Conservation (phyloP, 30 jellyfish, hydroid and myxozoan genomes). For the Cassiopea xamachana region DNA sequence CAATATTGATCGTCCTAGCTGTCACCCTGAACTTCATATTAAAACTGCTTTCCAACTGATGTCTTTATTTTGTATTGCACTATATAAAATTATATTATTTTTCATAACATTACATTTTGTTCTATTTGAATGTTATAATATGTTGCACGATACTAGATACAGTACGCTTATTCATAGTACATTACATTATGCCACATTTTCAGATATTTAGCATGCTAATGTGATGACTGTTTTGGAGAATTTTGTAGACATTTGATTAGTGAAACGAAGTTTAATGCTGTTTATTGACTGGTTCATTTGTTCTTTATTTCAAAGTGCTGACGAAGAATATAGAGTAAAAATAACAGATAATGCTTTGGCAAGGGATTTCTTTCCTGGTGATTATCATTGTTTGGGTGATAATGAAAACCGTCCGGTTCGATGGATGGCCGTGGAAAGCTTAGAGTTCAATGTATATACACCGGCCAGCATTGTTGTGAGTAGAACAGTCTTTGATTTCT, state of each 20-base stretch:
- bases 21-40: too few species aligned
- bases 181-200: too few species aligned
- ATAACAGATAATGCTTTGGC: conserved; percentile 93
- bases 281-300: not conserved
- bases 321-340: conserved; percentile 93
- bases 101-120: too few species aligned
- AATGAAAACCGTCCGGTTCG: conserved; percentile 97
- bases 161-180: too few species aligned
- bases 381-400: conserved; percentile 95
- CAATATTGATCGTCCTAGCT: too few species aligned
- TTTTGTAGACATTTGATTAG: not conserved
- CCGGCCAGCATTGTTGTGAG: conserved; percentile 91
- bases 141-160: too few species aligned
- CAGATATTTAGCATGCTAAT: too few species aligned
- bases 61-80: not conserved
- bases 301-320: conserved; percentile 66
- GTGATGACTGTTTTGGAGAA: not conserved
- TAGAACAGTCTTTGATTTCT: not conserved
- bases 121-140: not conserved
- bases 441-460: conserved; percentile 72
- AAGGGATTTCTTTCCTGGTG: conserved; percentile 98
- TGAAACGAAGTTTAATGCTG: too few species aligned
- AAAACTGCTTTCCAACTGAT: not conserved
- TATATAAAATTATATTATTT: not conserved
- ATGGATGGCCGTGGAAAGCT: conserved; percentile 96